phyloP scores from a whole-genome alignment of 1,140 invertebrate species.

The Eriosoma lanigerum region DNA sequence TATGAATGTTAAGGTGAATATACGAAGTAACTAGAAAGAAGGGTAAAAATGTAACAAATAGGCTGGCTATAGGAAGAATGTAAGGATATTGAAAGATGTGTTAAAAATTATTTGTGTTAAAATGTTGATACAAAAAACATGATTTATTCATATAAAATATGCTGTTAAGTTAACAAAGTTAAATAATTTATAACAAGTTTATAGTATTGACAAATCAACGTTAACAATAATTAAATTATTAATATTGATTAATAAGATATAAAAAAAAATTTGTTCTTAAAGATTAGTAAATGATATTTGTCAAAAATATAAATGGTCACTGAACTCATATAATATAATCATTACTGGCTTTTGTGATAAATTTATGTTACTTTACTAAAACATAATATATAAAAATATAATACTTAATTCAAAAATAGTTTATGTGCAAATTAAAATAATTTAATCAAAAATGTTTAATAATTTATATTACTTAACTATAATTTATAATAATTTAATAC shows the following conservation, averaged over 20 bases:
- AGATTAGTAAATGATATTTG: constrained; percentile 26
- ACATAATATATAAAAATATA: constrained; percentile 18
- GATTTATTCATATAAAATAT: constrained; percentile 48
- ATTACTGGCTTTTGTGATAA: not conserved
- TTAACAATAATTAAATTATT: constrained; percentile 50
- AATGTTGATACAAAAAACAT: constrained; percentile 25
- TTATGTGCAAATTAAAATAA: not conserved
- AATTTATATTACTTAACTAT: not conserved
- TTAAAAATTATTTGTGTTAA: not conserved
- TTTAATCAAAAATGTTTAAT: not conserved
- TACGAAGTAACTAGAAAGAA: too few species aligned
- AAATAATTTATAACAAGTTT: constrained; percentile 35
- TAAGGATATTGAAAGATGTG: too few species aligned
- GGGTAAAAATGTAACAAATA: too few species aligned
- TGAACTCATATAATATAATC: not conserved
- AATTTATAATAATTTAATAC: constrained; percentile 22
- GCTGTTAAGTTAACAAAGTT: constrained; percentile 51
- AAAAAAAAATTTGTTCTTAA: constrained; percentile 46
- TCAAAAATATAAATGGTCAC: constrained; percentile 27
- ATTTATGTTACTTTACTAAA: not conserved
- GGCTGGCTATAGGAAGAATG: too few species aligned
- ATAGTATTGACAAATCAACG: constrained; percentile 38
- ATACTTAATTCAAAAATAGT: constrained; percentile 35
- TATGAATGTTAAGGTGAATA: too few species aligned
- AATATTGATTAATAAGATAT: constrained; percentile 31